Percentiles rank a stretch among this genome's conserved stretches.
Evolutionary conservation across 2,113 vertebrate species (phyloP).

Genomic region (Sus scrofa): DNA sequence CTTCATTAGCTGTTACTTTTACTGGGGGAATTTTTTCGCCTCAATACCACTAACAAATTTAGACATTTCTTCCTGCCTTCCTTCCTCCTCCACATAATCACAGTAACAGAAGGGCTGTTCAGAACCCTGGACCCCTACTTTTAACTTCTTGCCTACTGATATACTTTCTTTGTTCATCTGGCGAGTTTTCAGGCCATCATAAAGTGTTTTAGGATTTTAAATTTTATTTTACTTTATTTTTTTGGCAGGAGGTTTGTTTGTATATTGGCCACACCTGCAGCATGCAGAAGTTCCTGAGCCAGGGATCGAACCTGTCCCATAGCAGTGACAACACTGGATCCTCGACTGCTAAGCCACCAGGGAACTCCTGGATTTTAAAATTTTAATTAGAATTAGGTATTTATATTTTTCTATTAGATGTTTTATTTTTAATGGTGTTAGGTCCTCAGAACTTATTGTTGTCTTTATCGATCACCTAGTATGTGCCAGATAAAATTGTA

Average conservation of each 20-base stretch:
- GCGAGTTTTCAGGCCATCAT: background rate
- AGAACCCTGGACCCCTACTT: background rate
- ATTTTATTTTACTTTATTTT: too few relatives aligned
- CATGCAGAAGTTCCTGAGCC: too few relatives aligned
- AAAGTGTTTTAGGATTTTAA: background rate
- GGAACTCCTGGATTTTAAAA: background rate
- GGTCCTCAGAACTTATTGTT: background rate
- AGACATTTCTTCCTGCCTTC: background rate
- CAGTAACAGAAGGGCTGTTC: background rate
- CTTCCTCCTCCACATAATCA: background rate
- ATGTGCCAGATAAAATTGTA: background rate
- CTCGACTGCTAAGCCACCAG: too few relatives aligned
- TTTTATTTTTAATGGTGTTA: background rate
- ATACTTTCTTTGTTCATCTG: background rate
- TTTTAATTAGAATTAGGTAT: background rate
- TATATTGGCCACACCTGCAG: too few relatives aligned
- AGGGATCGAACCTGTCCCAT: too few relatives aligned
- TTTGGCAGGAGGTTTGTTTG: too few relatives aligned
- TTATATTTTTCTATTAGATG: background rate
- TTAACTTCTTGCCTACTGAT: background rate
- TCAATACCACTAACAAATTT: background rate
- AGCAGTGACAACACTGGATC: too few relatives aligned
- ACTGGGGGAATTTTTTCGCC: background rate
- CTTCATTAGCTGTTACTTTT: background rate
- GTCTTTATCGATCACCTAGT: background rate